phyloP scores from a whole-genome alignment of 2,888 invertebrate species.

The Selenia dentaria region DNA sequence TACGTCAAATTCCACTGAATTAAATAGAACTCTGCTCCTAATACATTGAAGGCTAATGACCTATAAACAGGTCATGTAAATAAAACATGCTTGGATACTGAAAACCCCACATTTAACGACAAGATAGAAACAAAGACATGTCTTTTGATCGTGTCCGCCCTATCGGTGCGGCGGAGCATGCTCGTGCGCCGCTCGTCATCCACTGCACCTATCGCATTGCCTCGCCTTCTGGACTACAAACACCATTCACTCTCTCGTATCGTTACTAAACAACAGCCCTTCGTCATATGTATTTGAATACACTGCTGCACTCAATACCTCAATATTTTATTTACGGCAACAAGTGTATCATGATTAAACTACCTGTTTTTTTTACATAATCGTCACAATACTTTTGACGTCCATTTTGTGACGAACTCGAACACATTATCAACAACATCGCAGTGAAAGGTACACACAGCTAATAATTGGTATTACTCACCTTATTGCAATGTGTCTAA shows the following conservation, averaged over 20 bases:
- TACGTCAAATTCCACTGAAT: too few species aligned
- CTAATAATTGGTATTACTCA: conserved; percentile 3
- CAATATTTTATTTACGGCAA: conserved; percentile 17
- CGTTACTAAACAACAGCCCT: neutral
- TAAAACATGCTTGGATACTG: conserved; percentile 36
- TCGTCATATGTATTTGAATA: neutral
- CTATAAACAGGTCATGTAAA: conserved; percentile 56
- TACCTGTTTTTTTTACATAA: conserved; percentile 68
- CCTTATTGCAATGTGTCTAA: conserved; percentile 8
- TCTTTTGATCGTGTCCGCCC: conserved; percentile 14
- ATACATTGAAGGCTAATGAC: conserved; percentile 58
- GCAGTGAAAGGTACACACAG: neutral
- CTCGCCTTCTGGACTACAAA: conserved; percentile 40
- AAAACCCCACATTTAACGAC: conserved; percentile 24
- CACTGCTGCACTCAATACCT: conserved; percentile 7
- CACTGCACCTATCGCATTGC: conserved; percentile 37
- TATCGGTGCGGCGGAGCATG: conserved; percentile 25
- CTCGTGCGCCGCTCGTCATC: conserved; percentile 38
- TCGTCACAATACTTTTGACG: conserved; percentile 77
- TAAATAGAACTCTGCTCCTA: neutral
- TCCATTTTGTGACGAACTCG: conserved; percentile 74
- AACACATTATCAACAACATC: conserved; percentile 24
- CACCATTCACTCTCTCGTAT: neutral
- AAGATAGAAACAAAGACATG: conserved; percentile 23
- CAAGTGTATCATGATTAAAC: conserved; percentile 24